These are phyloP conservation scores for Leucania comma DNA, from an alignment of 2,888 invertebrate genomes.

Conservation along the genomic window DNA sequence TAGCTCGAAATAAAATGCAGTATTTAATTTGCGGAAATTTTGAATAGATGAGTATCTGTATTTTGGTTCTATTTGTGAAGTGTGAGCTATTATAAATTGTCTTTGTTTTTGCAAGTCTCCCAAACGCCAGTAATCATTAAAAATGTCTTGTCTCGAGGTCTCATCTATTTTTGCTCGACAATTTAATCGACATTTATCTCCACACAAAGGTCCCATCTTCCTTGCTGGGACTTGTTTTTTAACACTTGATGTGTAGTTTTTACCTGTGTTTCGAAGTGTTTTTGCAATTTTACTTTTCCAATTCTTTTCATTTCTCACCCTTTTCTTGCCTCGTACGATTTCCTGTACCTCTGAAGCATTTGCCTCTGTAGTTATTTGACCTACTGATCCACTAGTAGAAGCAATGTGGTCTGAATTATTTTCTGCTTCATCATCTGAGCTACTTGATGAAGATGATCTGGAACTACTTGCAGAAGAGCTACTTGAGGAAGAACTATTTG, in stretches of 20 bases:
- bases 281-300: slow-evolving; percentile 34
- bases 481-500: slow-evolving; percentile 43
- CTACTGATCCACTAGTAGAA: slow-evolving; percentile 30
- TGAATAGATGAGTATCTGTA: slow-evolving; percentile 35
- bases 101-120: slow-evolving; percentile 22
- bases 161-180: neutral
- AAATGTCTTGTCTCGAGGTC: slow-evolving; percentile 14
- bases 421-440: slow-evolving; percentile 18
- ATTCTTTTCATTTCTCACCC: slow-evolving; percentile 47
- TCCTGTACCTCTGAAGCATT: slow-evolving; percentile 45
- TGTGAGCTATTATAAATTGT: slow-evolving; percentile 10
- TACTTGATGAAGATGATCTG: slow-evolving; percentile 30
- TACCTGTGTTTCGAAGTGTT: slow-evolving; percentile 30
- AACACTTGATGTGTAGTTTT: slow-evolving; percentile 24
- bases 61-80: slow-evolving; percentile 17
- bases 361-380: slow-evolving; percentile 26
- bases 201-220: slow-evolving; percentile 17
- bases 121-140: slow-evolving; percentile 17
- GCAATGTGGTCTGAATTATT: slow-evolving; percentile 22
- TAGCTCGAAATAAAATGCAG: slow-evolving; percentile 43
- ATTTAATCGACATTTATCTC: slow-evolving; percentile 14
- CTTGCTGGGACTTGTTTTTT: slow-evolving; percentile 21
- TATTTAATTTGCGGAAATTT: slow-evolving; percentile 35
- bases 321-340: slow-evolving; percentile 66
- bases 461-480: slow-evolving; percentile 36